Conservation (phyloP, 2,797 vertebrate species). For the Emys orbicularis region DNA sequence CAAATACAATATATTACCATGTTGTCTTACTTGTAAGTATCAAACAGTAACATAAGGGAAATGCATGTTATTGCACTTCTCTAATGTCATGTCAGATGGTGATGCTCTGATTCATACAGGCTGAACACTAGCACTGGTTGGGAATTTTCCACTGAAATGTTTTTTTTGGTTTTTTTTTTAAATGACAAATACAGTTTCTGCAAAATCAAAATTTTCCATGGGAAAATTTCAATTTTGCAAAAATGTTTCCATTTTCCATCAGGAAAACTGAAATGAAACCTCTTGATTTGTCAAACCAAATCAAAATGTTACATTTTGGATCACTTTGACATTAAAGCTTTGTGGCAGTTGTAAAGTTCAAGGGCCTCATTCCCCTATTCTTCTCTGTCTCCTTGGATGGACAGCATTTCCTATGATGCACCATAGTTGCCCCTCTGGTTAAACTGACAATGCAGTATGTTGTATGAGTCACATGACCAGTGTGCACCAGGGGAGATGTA, state of each 20-base stretch:
- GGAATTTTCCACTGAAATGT: constrained; percentile 38
- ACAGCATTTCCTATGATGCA: not conserved
- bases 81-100: constrained; percentile 59
- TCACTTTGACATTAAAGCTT: not conserved
- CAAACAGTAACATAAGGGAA: constrained; percentile 37
- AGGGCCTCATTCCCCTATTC: not conserved
- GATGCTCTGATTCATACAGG: constrained; percentile 38
- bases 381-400: not conserved
- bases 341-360: not conserved
- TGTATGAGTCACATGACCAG: not conserved
- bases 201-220: not conserved
- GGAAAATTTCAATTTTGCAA: not conserved
- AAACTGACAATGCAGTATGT: not conserved
- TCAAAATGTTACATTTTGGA: not conserved
- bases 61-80: constrained; percentile 39
- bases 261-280: accelerated
- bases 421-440: not conserved
- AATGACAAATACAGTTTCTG: not conserved
- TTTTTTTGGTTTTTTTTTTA: not conserved
- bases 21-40: constrained; percentile 31
- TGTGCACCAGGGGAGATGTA: not conserved
- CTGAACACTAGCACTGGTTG: constrained; percentile 10
- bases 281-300: not conserved
- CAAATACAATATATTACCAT: constrained; percentile 52
- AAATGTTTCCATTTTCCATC: not conserved